Conservation (phyloP, 2,113 vertebrate genomes). For the Misgurnus mizolepis region DNA sequence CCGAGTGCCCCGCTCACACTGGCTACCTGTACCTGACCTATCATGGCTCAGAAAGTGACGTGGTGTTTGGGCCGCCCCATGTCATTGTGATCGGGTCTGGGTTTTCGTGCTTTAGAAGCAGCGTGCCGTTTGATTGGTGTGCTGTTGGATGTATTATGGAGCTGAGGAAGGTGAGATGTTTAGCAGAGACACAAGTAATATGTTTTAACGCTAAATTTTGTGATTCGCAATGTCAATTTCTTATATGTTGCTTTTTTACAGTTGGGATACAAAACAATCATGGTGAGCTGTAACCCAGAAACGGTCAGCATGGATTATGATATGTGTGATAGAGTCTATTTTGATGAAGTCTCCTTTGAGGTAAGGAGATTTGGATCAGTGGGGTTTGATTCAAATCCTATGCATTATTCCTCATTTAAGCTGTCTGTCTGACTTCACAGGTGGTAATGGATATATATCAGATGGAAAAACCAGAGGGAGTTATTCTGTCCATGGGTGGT, state of each 20-base stretch:
- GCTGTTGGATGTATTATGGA: constrained; percentile 94
- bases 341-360: constrained; percentile 97
- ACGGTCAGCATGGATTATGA: constrained; percentile 98
- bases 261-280: constrained; percentile 98
- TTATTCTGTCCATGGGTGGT: constrained; percentile 96
- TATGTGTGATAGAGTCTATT: constrained; percentile 97
- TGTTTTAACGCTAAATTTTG: too few relatives aligned
- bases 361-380: constrained; percentile 61
- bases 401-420: too few relatives aligned
- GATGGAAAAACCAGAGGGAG: constrained; percentile 89
- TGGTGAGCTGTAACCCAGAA: constrained; percentile 99
- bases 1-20: constrained; percentile 93
- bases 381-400: too few relatives aligned
- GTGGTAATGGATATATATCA: constrained; percentile 98
- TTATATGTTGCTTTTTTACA: constrained; percentile 51
- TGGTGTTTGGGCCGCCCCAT: constrained; percentile 82
- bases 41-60: constrained; percentile 82
- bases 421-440: constrained; percentile 59
- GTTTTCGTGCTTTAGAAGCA: constrained; percentile 97
- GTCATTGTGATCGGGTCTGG: constrained; percentile 95
- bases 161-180: constrained; percentile 83
- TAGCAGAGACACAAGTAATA: neutral
- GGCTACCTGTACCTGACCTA: constrained; percentile 98
- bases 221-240: too few relatives aligned
- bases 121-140: constrained; percentile 97